Percentiles rank a stretch among this genome's conserved stretches.
Conservation (phyloP, 2,888 invertebrate species). For the Agrotis clavis region DNA sequence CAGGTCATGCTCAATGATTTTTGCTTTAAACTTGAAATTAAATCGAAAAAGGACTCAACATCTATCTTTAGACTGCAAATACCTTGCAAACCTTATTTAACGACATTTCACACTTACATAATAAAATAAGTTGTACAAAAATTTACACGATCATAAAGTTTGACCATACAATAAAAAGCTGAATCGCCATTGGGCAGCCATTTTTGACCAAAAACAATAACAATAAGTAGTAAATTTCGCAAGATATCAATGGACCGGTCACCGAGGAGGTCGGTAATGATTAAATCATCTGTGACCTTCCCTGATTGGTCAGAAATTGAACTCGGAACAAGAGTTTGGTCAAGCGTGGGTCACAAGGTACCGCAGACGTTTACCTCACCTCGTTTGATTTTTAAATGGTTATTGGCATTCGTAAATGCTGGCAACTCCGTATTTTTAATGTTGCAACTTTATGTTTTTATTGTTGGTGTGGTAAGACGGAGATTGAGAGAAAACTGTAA, state of each 20-base stretch:
- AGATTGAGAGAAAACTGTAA: constrained; percentile 20
- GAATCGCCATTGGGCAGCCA: constrained; percentile 32
- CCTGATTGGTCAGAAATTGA: constrained; percentile 41
- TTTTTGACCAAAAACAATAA: constrained; percentile 51
- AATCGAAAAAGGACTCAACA: constrained; percentile 10
- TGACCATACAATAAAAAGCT: constrained; percentile 18
- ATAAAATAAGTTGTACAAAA: constrained; percentile 27
- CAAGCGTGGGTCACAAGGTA: constrained; percentile 60
- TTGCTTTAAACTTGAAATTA: constrained; percentile 23
- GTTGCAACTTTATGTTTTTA: constrained; percentile 19
- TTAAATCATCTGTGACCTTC: constrained; percentile 51
- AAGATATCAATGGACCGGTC: constrained; percentile 41
- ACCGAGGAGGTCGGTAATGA: constrained; percentile 32
- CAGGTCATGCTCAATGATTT: constrained; percentile 11
- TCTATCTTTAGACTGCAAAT: constrained; percentile 12
- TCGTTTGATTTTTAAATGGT: constrained; percentile 44
- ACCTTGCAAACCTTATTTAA: constrained; percentile 34
- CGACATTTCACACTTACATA: constrained; percentile 24
- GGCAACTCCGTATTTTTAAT: constrained; percentile 25
- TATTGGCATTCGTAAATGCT: constrained; percentile 23
- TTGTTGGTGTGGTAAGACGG: neutral
- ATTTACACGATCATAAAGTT: constrained; percentile 35
- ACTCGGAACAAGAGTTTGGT: constrained; percentile 53
- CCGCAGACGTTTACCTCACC: constrained; percentile 56
- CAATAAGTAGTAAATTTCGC: constrained; percentile 41